These are phyloP conservation scores for Orchesella flavescens DNA, from an alignment of 2,888 invertebrate genomes.

Conservation along the genomic window DNA sequence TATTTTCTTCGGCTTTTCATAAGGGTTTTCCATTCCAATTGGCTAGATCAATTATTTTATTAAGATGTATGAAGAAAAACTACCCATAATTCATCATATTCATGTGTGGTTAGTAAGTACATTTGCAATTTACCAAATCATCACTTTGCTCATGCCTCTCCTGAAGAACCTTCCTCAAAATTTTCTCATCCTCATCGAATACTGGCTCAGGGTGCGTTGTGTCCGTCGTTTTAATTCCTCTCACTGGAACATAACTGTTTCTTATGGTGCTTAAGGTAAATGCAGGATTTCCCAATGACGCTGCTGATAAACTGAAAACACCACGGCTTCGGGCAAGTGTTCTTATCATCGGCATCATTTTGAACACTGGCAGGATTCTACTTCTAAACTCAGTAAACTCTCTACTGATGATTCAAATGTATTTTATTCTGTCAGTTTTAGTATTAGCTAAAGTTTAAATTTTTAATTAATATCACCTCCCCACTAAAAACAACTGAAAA, in stretches of 20 bases:
- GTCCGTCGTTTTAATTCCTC: constrained; percentile 68
- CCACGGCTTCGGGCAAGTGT: not conserved
- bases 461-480: too few relatives aligned
- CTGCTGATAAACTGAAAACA: not conserved
- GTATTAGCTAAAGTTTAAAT: too few relatives aligned
- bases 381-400: too few relatives aligned
- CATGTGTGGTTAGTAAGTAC: too few relatives aligned
- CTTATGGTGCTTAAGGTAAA: too few relatives aligned
- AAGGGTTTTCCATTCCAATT: constrained; percentile 83
- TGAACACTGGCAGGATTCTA: too few relatives aligned
- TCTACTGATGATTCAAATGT: too few relatives aligned
- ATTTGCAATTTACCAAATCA: constrained; percentile 71
- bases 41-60: constrained; percentile 61
- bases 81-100: not conserved
- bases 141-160: constrained; percentile 60
- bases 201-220: constrained; percentile 68
- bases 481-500: too few relatives aligned
- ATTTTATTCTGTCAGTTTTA: too few relatives aligned
- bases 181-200: constrained; percentile 72
- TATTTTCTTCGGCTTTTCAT: constrained; percentile 80
- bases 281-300: not conserved
- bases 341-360: constrained; percentile 19
- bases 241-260: not conserved
- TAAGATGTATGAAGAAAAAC: constrained; percentile 27
- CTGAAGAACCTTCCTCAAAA: constrained; percentile 67